These are phyloP conservation scores for Mantis religiosa DNA, from an alignment of 2,888 invertebrate genomes.

Conservation along the genomic window DNA sequence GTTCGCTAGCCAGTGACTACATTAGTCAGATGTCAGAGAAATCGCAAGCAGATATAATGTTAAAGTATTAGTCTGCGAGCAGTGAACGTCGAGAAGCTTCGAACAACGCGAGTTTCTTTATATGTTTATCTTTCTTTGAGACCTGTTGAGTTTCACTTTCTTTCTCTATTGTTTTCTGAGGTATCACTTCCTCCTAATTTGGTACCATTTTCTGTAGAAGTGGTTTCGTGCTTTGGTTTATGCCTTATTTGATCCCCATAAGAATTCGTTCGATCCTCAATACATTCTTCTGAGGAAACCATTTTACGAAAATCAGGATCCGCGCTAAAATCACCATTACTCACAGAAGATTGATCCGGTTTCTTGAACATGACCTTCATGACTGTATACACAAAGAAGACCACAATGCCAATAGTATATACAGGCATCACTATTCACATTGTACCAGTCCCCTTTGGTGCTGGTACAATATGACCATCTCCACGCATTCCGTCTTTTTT, in stretches of 20 bases:
- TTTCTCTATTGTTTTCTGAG: too few relatives aligned
- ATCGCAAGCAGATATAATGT: too few relatives aligned
- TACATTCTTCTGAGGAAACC: conserved; percentile 52
- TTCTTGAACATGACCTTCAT: conserved; percentile 72
- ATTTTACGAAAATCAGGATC: conserved; percentile 63
- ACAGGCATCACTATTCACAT: conserved; percentile 85
- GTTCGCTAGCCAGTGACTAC: too few relatives aligned
- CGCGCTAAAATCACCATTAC: conserved; percentile 55
- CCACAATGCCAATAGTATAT: conserved; percentile 90
- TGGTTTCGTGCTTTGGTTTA: conserved; percentile 8
- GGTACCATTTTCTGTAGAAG: conserved; percentile 35
- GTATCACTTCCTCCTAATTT: too few relatives aligned
- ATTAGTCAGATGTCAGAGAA: too few relatives aligned
- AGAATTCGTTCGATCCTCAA: conserved; percentile 18
- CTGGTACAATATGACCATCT: conserved; percentile 71
- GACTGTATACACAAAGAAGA: conserved; percentile 92
- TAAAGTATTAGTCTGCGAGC: too few relatives aligned
- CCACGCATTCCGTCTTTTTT: conserved; percentile 56
- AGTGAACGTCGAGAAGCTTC: too few relatives aligned
- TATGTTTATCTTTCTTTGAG: too few relatives aligned
- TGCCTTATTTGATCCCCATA: conserved; percentile 10
- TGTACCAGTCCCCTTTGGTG: conserved; percentile 58
- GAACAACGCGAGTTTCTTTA: too few relatives aligned
- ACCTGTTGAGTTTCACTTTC: too few relatives aligned
- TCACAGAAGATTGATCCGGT: conserved; percentile 44